Conservation (phyloP, 2,888 invertebrate species). For the Automeris io region DNA sequence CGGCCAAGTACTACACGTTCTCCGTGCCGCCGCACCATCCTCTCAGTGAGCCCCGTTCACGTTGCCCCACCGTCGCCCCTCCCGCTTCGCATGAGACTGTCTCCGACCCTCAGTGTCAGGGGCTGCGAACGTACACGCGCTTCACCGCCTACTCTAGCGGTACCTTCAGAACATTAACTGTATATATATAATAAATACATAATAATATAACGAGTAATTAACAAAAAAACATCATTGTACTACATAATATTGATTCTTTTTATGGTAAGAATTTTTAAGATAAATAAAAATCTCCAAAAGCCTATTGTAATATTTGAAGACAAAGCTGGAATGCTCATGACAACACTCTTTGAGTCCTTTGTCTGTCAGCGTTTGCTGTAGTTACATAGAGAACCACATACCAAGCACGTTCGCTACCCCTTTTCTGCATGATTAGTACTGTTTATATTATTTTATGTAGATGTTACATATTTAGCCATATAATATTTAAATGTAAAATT, state of each 20-base stretch:
- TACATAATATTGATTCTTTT: background rate
- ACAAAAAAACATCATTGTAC: too few species aligned
- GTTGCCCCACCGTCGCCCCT: constrained; percentile 77
- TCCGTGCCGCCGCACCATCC: constrained; percentile 79
- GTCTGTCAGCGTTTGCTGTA: constrained; percentile 39
- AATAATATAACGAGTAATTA: too few species aligned
- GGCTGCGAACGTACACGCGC: constrained; percentile 71
- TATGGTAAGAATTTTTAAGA: background rate
- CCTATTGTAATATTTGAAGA: too few species aligned
- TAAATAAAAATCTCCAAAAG: too few species aligned
- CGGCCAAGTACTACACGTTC: constrained; percentile 81
- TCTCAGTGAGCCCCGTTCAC: constrained; percentile 78
- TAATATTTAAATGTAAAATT: background rate
- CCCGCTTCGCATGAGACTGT: constrained; percentile 76
- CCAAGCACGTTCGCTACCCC: constrained; percentile 75
- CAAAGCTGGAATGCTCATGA: background rate
- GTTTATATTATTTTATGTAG: constrained; percentile 66
- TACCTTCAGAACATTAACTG: too few species aligned
- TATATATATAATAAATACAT: too few species aligned
- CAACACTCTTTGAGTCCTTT: constrained; percentile 27
- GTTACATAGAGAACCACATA: constrained; percentile 43
- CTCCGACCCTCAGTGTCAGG: constrained; percentile 73
- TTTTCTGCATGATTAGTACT: constrained; percentile 71
- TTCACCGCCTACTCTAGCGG: constrained; percentile 48
- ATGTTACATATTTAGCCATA: constrained; percentile 27